Percentiles rank a stretch among this genome's conserved stretches.
phyloP scores from a whole-genome alignment of 2,797 vertebrate genomes.

The Allobates femoralis region DNA sequence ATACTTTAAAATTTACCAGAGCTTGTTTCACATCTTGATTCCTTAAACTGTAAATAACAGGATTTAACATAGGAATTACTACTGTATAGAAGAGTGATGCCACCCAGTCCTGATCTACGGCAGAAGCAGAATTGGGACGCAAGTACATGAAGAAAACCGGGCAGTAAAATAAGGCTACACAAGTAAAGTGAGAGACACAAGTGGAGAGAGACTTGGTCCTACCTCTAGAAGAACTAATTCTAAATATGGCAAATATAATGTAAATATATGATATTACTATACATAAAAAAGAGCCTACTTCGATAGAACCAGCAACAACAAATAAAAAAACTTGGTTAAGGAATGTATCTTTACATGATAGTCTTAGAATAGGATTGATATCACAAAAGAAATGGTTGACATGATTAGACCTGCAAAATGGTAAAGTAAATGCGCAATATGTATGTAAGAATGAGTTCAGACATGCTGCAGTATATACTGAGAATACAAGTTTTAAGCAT shows the following conservation, averaged over 20 bases:
- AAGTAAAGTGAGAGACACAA: constrained; percentile 52
- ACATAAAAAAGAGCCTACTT: constrained; percentile 38
- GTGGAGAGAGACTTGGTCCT: constrained; percentile 40
- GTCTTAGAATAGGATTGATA: constrained; percentile 40
- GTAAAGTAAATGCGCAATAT: constrained; percentile 34
- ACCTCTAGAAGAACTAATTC: constrained; percentile 10
- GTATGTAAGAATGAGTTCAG: constrained; percentile 48
- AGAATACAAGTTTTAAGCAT: constrained; percentile 11
- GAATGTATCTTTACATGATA: constrained; percentile 51
- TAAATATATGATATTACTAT: constrained; percentile 48
- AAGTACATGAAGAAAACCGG: constrained; percentile 44
- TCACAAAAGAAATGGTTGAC: constrained; percentile 56
- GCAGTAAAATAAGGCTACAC: constrained; percentile 43
- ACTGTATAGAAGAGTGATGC: constrained; percentile 57
- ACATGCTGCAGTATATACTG: constrained; percentile 29
- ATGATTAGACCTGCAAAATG: constrained; percentile 25
- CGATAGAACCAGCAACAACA: constrained; percentile 37
- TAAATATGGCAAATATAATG: constrained; percentile 35
- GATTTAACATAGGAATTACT: constrained; percentile 54
- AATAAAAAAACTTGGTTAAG: constrained; percentile 32
- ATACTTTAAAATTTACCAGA: not conserved
- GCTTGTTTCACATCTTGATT: constrained; percentile 55
- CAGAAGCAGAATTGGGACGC: constrained; percentile 36
- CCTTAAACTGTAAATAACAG: constrained; percentile 52
- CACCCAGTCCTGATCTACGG: constrained; percentile 43